A percentile compares a stretch with the other conserved stretches of the same genome.
Conservation (phyloP, 2,888 invertebrate species). For the Mantis religiosa region DNA sequence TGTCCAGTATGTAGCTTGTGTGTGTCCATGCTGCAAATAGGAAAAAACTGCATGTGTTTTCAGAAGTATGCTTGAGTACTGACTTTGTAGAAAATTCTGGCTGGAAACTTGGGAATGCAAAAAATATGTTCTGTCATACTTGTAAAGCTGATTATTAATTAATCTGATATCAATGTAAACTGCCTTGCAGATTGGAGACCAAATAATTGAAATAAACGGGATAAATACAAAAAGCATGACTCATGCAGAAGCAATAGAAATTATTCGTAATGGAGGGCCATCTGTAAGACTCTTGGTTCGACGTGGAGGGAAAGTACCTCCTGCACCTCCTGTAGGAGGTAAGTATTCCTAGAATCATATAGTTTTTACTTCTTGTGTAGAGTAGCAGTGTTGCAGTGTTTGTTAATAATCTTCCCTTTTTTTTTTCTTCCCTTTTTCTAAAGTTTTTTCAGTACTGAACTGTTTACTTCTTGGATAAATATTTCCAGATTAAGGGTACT, state of each 20-base stretch:
- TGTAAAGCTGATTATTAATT: not conserved
- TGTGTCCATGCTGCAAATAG: too few relatives aligned
- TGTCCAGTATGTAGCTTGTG: too few relatives aligned
- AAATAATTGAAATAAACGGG: conserved; percentile 67
- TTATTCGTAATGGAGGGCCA: conserved; percentile 63
- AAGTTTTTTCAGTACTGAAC: too few relatives aligned
- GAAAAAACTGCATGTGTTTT: too few relatives aligned
- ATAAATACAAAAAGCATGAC: conserved; percentile 66
- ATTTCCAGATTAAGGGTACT: too few relatives aligned
- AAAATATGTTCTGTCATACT: not conserved
- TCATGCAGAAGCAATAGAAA: conserved; percentile 68
- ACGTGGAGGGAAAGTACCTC: conserved; percentile 47
- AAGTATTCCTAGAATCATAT: not conserved
- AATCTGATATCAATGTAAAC: not conserved
- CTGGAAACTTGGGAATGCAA: not conserved
- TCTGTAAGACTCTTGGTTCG: conserved; percentile 53
- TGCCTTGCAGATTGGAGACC: conserved; percentile 57
- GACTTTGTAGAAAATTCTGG: too few relatives aligned
- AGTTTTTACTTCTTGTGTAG: too few relatives aligned
- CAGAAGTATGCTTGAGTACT: too few relatives aligned
- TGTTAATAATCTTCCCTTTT: too few relatives aligned
- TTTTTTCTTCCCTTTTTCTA: too few relatives aligned
- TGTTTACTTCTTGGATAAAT: too few relatives aligned
- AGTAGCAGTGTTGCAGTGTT: too few relatives aligned
- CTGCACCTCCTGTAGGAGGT: conserved; percentile 25